Conservation (phyloP, 2,113 vertebrate species). For the Hepsetus odoe region DNA sequence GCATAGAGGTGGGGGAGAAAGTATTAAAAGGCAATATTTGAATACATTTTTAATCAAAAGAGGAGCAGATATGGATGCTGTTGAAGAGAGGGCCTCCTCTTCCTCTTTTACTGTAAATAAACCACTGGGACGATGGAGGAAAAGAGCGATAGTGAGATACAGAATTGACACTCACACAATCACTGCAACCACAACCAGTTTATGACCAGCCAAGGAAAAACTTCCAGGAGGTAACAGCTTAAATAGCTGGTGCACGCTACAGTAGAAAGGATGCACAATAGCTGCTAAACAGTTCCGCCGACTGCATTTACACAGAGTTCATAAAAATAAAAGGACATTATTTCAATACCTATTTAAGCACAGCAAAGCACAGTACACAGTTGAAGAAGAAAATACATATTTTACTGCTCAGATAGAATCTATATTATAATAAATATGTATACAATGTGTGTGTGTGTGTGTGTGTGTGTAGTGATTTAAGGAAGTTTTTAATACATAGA, state of each 20-base stretch:
- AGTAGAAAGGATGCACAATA: background rate
- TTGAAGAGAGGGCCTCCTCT: conserved; percentile 24
- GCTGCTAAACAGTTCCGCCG: background rate
- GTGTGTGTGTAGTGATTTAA: too few species aligned
- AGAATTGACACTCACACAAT: conserved; percentile 33
- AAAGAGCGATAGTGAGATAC: conserved; percentile 18
- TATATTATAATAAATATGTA: too few species aligned
- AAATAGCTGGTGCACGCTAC: background rate
- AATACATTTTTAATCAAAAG: conserved; percentile 82
- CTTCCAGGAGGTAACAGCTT: background rate
- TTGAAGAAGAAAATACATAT: too few species aligned
- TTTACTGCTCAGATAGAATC: too few species aligned
- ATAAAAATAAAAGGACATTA: too few species aligned
- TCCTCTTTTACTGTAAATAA: conserved; percentile 47
- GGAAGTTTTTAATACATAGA: too few species aligned
- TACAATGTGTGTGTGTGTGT: too few species aligned
- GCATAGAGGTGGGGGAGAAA: conserved; percentile 74
- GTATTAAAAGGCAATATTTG: conserved; percentile 85
- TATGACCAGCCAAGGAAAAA: background rate
- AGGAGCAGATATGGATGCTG: conserved; percentile 71
- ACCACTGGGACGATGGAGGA: conserved; percentile 4
- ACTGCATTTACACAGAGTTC: background rate
- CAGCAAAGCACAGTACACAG: too few species aligned
- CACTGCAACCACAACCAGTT: background rate
- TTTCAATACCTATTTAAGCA: too few species aligned